phyloP scores from a whole-genome alignment of 2,888 invertebrate species.

The Pollenia griseotomentosa region DNA sequence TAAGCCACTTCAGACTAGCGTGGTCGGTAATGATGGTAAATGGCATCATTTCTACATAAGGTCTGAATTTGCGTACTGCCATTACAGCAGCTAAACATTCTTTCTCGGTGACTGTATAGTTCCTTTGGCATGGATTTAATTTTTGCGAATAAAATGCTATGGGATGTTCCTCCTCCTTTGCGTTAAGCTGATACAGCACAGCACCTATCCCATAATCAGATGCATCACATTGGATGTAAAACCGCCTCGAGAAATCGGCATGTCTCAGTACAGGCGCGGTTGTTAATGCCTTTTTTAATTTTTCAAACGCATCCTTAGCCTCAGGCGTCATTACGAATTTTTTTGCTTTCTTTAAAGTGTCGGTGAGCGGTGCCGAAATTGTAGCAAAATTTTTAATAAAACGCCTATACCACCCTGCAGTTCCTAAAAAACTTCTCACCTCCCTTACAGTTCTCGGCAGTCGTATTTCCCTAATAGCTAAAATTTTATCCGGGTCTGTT shows the following conservation, averaged over 20 bases:
- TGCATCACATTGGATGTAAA: conserved; percentile 1
- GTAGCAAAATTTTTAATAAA: no score
- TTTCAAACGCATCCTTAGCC: no score
- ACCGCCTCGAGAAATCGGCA: not conserved
- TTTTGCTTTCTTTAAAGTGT: no score
- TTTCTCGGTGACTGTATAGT: not conserved
- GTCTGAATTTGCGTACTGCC: not conserved
- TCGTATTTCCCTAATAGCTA: no score
- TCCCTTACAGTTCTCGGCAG: no score
- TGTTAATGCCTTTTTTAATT: no score
- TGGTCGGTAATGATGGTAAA: not conserved
- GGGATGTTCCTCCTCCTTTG: not conserved
- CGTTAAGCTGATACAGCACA: not conserved
- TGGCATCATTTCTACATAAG: not conserved
- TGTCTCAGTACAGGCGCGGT: no score
- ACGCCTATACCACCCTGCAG: no score
- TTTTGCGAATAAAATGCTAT: conserved; percentile 2
- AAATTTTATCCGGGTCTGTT: no score
- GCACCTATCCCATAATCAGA: not conserved
- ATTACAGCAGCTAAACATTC: conserved; percentile 1
- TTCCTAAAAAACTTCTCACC: no score
- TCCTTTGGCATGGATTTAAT: not conserved
- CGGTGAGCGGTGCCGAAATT: no score
- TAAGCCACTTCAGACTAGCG: not conserved
- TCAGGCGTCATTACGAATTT: no score